These are phyloP conservation scores for Stigmatopora argus DNA, from an alignment of 2,113 vertebrate genomes.

Conservation along the genomic window DNA sequence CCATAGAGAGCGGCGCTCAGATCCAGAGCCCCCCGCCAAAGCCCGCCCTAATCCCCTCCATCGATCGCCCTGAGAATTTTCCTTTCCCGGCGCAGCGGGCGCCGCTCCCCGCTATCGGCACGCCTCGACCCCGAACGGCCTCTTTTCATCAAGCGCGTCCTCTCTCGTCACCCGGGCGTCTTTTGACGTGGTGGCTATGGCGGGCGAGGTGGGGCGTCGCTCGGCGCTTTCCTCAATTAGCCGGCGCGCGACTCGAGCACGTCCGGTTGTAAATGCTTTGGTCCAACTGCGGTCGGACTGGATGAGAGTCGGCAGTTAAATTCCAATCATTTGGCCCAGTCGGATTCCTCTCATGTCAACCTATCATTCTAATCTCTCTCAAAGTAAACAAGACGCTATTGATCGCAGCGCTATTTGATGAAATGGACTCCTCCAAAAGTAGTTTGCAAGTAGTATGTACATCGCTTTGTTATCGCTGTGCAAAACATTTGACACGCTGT, in stretches of 20 bases:
- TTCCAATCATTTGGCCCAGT: too few species aligned
- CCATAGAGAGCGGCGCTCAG: conserved; percentile 68
- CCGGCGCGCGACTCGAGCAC: conserved; percentile 1
- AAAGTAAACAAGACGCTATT: neutral
- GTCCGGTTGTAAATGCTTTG: conserved; percentile 1
- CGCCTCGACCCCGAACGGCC: conserved; percentile 43
- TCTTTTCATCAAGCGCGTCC: conserved; percentile 39
- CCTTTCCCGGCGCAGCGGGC: conserved; percentile 65
- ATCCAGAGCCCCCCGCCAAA: conserved; percentile 78
- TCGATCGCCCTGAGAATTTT: conserved; percentile 79
- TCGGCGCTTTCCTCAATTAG: conserved; percentile 23
- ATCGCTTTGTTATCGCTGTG: neutral
- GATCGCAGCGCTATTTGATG: neutral
- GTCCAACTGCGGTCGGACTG: neutral
- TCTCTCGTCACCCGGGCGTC: conserved; percentile 23
- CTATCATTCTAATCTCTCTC: too few species aligned
- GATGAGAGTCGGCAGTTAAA: neutral
- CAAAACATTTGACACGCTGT: too few species aligned
- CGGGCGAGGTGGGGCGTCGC: conserved; percentile 9
- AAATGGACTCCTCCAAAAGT: neutral
- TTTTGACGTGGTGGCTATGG: conserved; percentile 30
- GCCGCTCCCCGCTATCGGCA: conserved; percentile 43
- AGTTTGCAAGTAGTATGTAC: neutral
- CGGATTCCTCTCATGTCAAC: too few species aligned
- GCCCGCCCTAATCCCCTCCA: conserved; percentile 72